Percentiles rank a stretch among this genome's conserved stretches.
Evolutionary conservation across 1,140 invertebrate genomes (phyloP).

Genomic region (Bactericera cockerelli): DNA sequence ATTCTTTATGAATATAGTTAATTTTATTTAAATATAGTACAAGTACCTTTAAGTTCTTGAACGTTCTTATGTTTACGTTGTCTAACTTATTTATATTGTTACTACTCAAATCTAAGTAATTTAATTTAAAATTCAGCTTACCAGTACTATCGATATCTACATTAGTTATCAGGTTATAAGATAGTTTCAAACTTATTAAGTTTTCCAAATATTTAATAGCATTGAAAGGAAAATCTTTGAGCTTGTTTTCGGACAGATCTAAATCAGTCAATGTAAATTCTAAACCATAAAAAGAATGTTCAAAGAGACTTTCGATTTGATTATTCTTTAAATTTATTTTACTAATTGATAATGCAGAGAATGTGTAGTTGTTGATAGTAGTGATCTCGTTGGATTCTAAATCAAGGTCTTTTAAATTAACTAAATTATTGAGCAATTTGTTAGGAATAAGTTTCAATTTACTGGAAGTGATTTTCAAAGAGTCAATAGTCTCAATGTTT

Average conservation of each 20-base stretch:
- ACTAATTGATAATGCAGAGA: constrained; percentile 63
- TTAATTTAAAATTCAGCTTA: constrained; percentile 38
- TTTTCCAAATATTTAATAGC: constrained; percentile 57
- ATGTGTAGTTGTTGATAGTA: constrained; percentile 68
- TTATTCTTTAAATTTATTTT: constrained; percentile 76
- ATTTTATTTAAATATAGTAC: constrained; percentile 73
- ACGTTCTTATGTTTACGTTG: constrained; percentile 58
- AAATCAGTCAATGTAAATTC: constrained; percentile 65
- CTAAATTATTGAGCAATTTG: constrained; percentile 54
- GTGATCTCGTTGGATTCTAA: constrained; percentile 73
- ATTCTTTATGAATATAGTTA: constrained; percentile 53
- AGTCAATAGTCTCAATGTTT: constrained; percentile 48
- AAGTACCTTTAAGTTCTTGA: constrained; percentile 58
- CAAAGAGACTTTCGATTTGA: constrained; percentile 55
- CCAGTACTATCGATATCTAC: constrained; percentile 50
- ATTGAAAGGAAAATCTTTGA: constrained; percentile 62
- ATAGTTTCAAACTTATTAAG: constrained; percentile 51
- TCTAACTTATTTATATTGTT: constrained; percentile 63
- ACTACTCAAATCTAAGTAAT: constrained; percentile 66
- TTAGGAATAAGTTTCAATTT: constrained; percentile 64
- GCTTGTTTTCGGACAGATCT: constrained; percentile 70
- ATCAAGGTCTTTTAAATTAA: constrained; percentile 55
- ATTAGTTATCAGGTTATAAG: constrained; percentile 64
- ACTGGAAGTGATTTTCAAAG: constrained; percentile 61
- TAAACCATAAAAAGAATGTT: constrained; percentile 69